Evolutionary conservation across 2,113 vertebrate species (phyloP), one percentile per base, ranked within the genome.

Genomic region (Melozone crissalis): DNA sequence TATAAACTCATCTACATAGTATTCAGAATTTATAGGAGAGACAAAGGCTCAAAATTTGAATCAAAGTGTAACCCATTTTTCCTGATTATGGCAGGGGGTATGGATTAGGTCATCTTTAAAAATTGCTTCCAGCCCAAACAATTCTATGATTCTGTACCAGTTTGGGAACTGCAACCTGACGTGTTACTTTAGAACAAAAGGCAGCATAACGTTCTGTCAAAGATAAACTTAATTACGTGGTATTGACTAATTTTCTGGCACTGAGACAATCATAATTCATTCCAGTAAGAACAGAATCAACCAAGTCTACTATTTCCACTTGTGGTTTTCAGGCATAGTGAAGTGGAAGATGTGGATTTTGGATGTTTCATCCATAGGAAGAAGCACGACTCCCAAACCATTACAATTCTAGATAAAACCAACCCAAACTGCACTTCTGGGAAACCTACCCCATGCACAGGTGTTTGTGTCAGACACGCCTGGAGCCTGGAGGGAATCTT

Each of bases 401-500:
- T 21, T 17, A 17, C 22, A 44, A 22, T 33, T 77, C 35, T 27
- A 41, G 23, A 13, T 20, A 27, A 79, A 78, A 30, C 10, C 19
- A 65, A 10, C 5, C 5, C 20, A 74, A 79, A 19, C 0, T 39
- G 19, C 6, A 7, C 20, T 37, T n/a, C 24, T 41, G 68, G 65
- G 37, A 67, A n/a, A 26, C 20, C 41, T 1, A 7, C 7, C 10
- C 3, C 54, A 20, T 0, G 3, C 2, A 0, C 0, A 0, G 23
- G n/a, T 20, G 5, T 26, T 85, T 24, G 26, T 28, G 27, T 13
- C 61, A 51, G 51, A 6, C 11, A 2, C 1, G 0, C 7, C 65
- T 21, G 19, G 8, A 65, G 43, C 35, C 15, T 6, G 8, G 4
- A 7, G 0, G 27, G 3, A 4, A 16, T 11, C 44, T 13, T 7